Evolutionary conservation across 1,140 invertebrate genomes (phyloP), one percentile per base, ranked within the genome.

Genomic region (Diorhabda carinulata): DNA sequence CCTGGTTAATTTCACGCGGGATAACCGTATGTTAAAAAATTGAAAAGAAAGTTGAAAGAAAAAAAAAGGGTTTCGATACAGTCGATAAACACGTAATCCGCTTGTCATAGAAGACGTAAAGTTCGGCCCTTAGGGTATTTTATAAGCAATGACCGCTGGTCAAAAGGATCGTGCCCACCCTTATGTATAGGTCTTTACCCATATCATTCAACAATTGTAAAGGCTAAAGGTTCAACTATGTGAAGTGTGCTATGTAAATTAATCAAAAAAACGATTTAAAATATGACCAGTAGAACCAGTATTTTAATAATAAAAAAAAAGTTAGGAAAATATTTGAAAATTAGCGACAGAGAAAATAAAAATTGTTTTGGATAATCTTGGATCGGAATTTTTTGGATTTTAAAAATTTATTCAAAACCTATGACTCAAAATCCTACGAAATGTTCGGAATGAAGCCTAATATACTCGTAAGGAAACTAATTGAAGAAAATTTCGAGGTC

Each of bases 31-130:
- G 1, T 25, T 25, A 25, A 25, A 25, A 25, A 25, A 25, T n/a
- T 44, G 41, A 62, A 44, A 43, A 62, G 41, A 44, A 9, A 62
- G 43, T 62, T 44, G 8, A 5, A 44, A 62, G 10, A 25, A 25
- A 25, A 25, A 25, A 25, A 25, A 25, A n/a, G 61, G 61, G n/a
- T 43, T 41, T 10, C 43, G 7, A 5, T 44, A 62, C 61, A 43
- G n/a, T 44, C 61, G 44, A 62, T 62, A 62, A 62, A 62, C 61
- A 62, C 61, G 10, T 62, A 42, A 62, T 62, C 41, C 44, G 25
- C 43, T 10, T 43, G 58, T 59, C 58, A 10, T 62, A 62, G 42
- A n/a, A 62, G 61, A 43, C 44, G 61, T 43, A 62, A n/a, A 8
- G 4, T 4, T 52, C 43, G 61, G 44, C 43, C 47, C 47, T 52